These are phyloP conservation scores for Noctuana brunneofusca DNA, from an alignment of 2,888 invertebrate genomes.

Conservation along the genomic window DNA sequence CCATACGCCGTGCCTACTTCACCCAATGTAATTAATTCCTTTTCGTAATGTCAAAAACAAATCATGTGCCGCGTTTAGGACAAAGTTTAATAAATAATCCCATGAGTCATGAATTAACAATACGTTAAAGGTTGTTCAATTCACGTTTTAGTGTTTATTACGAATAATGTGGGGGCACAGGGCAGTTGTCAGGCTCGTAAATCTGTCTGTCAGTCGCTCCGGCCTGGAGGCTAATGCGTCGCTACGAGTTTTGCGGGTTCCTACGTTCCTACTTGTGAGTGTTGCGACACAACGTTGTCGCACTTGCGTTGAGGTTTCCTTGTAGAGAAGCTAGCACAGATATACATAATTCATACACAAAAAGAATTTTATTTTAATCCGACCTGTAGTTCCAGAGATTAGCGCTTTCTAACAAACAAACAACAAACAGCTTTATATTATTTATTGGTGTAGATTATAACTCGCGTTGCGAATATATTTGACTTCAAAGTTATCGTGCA, in stretches of 20 bases:
- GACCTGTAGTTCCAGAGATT: too few relatives aligned
- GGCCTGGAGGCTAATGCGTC: conserved; percentile 2
- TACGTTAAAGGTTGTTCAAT: conserved; percentile 18
- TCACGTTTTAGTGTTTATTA: conserved; percentile 37
- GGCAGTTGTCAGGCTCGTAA: conserved; percentile 50
- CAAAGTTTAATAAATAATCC: background rate
- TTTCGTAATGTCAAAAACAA: too few relatives aligned
- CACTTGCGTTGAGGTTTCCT: background rate
- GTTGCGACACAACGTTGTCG: background rate
- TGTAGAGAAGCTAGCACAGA: background rate
- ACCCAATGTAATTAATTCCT: too few relatives aligned
- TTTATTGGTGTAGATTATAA: too few relatives aligned
- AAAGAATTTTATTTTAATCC: too few relatives aligned
- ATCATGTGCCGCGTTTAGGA: background rate
- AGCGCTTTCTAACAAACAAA: too few relatives aligned
- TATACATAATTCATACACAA: background rate
- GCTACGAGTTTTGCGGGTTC: too few relatives aligned
- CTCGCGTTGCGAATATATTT: too few relatives aligned
- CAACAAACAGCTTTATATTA: too few relatives aligned
- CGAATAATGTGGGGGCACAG: conserved; percentile 39
- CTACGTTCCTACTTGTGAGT: too few relatives aligned
- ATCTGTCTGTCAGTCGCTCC: conserved; percentile 57
- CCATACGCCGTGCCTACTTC: too few relatives aligned
- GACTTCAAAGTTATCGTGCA: too few relatives aligned
- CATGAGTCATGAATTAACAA: conserved; percentile 4